Conservation (phyloP, 2,113 vertebrate species). For the Cyprinodon brontotheroides region DNA sequence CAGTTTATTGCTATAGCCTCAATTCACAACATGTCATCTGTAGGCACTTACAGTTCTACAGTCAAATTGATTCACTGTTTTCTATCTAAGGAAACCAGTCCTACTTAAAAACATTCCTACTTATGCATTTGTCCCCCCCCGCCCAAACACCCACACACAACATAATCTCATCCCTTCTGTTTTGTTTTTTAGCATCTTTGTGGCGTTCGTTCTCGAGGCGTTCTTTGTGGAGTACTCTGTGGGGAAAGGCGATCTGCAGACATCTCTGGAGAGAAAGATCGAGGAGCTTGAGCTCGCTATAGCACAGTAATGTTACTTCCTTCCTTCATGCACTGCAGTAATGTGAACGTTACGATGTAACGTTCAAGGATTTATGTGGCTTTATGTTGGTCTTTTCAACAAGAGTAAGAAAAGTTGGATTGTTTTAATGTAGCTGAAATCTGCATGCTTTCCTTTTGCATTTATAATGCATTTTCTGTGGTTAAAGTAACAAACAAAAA, state of each 20-base stretch:
- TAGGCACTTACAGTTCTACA: too few relatives aligned
- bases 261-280: conserved; percentile 92
- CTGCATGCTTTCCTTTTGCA: too few relatives aligned
- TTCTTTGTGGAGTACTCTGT: conserved; percentile 94
- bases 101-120: not conserved
- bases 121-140: not conserved
- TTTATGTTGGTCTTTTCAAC: too few relatives aligned
- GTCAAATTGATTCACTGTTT: too few relatives aligned
- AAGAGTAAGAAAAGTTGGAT: too few relatives aligned
- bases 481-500: too few relatives aligned
- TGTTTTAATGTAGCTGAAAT: too few relatives aligned
- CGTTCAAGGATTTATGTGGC: not conserved
- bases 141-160: not conserved
- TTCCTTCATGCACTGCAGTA: not conserved
- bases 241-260: conserved; percentile 91
- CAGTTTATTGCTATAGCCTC: too few relatives aligned
- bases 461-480: too few relatives aligned
- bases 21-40: too few relatives aligned
- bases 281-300: conserved; percentile 89
- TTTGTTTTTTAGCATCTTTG: conserved; percentile 85
- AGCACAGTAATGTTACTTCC: conserved; percentile 81
- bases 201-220: conserved; percentile 92
- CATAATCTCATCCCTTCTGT: not conserved
- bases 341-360: not conserved
- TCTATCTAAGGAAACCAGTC: not conserved